Evolutionary conservation across 2,113 vertebrate genomes (phyloP).

Genomic region (Menidia beryllina): DNA sequence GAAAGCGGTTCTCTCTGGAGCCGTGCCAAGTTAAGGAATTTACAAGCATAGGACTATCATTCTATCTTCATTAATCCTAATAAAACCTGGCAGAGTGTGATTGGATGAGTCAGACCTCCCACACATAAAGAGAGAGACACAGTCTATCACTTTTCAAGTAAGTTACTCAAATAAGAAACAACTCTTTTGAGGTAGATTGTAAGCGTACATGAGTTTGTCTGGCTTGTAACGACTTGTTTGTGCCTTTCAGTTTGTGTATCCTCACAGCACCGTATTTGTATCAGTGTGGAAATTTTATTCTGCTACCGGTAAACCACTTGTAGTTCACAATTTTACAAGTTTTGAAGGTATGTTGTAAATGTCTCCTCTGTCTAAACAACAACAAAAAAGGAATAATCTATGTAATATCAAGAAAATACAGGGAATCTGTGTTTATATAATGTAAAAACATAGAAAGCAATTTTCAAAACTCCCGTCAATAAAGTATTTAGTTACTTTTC

Average conservation of each 20-base stretch:
- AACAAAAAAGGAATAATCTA: too few species aligned
- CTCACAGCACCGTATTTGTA: background rate
- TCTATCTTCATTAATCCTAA: constrained; percentile 66
- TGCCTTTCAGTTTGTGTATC: background rate
- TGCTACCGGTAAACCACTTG: too few species aligned
- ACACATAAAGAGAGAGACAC: constrained; percentile 27
- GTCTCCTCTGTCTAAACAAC: too few species aligned
- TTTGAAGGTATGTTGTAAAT: too few species aligned
- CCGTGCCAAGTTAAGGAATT: constrained; percentile 46
- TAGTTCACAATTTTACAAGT: too few species aligned
- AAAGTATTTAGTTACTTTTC: background rate
- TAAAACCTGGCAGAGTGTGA: constrained; percentile 53
- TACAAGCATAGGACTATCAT: constrained; percentile 63
- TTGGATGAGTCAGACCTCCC: constrained; percentile 67
- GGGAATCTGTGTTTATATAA: too few species aligned
- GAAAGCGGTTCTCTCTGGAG: constrained; percentile 57
- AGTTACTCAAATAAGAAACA: constrained; percentile 26
- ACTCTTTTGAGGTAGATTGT: background rate
- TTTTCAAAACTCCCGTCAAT: too few species aligned
- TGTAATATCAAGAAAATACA: too few species aligned
- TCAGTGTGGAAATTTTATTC: too few species aligned
- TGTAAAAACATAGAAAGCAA: too few species aligned
- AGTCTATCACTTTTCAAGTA: background rate
- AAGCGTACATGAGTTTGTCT: background rate
- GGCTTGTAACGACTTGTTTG: constrained; percentile 4